Conservation (phyloP, 2,888 invertebrate species). For the Ferrisia virgata region DNA sequence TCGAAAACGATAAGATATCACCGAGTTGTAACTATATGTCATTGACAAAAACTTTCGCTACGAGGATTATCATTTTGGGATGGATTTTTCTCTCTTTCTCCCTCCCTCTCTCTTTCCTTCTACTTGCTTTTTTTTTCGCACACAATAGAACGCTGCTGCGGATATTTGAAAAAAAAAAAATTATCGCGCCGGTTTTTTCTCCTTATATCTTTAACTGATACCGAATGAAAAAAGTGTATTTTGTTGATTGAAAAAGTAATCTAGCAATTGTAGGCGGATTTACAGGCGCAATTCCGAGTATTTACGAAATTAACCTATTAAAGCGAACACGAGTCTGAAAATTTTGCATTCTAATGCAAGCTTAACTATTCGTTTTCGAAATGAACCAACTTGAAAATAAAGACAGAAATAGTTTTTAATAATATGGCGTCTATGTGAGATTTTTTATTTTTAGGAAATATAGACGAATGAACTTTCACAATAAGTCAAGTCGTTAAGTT, state of each 20-base stretch:
- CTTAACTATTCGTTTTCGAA: too few species aligned
- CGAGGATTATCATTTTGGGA: slow-evolving; percentile 4
- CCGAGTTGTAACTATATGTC: background rate
- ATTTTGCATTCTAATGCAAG: too few species aligned
- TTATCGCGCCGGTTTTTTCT: background rate
- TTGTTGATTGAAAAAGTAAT: background rate
- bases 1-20: background rate
- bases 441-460: too few species aligned
- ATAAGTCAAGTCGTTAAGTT: too few species aligned
- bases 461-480: too few species aligned
- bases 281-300: too few species aligned
- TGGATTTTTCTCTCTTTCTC: background rate
- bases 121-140: background rate
- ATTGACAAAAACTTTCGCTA: slow-evolving; percentile 17
- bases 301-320: too few species aligned
- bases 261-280: background rate
- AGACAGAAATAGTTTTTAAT: too few species aligned
- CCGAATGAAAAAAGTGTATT: background rate
- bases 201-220: too few species aligned
- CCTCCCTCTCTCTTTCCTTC: background rate
- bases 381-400: too few species aligned
- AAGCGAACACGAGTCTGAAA: too few species aligned
- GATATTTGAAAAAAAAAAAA: background rate
- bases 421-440: too few species aligned
- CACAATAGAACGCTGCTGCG: background rate